Conservation (phyloP, 1,140 invertebrate genomes). For the Ips typographus region DNA sequence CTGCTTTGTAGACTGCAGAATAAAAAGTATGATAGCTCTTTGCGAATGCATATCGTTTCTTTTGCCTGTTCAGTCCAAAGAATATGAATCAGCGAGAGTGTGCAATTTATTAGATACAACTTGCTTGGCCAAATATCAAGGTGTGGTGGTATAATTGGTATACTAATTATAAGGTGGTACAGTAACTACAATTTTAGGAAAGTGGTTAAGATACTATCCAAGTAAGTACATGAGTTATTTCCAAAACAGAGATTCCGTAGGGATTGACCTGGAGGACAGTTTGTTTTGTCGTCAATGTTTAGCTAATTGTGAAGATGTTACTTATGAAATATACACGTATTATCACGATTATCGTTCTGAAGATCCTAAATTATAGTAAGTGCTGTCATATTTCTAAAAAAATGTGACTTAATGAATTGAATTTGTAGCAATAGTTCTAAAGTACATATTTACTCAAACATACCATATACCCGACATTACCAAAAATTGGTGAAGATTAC, state of each 20-base stretch:
- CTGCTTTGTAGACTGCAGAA: slow-evolving; percentile 59
- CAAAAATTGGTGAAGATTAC: slow-evolving; percentile 50
- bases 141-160: slow-evolving; percentile 3
- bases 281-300: not conserved
- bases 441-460: slow-evolving; percentile 49
- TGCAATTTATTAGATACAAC: slow-evolving; percentile 53
- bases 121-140: slow-evolving; percentile 54
- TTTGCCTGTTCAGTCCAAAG: slow-evolving; percentile 37
- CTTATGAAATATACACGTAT: slow-evolving; percentile 13
- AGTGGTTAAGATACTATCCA: not conserved
- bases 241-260: not conserved
- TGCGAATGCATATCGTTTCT: slow-evolving; percentile 60
- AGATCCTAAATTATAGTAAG: not conserved
- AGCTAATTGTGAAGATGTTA: slow-evolving; percentile 8
- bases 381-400: not conserved
- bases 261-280: not conserved
- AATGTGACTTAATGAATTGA: not conserved
- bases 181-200: slow-evolving; percentile 5
- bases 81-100: not conserved
- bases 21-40: slow-evolving; percentile 52
- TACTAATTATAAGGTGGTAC: not conserved
- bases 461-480: slow-evolving; percentile 35
- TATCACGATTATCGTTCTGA: not conserved
- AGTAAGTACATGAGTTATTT: not conserved
- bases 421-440: slow-evolving; percentile 28